A percentile compares a stretch with the other conserved stretches of the same genome.
These are phyloP conservation scores for Gallirallus australis DNA, from an alignment of 2,797 vertebrate genomes.

Conservation along the genomic window DNA sequence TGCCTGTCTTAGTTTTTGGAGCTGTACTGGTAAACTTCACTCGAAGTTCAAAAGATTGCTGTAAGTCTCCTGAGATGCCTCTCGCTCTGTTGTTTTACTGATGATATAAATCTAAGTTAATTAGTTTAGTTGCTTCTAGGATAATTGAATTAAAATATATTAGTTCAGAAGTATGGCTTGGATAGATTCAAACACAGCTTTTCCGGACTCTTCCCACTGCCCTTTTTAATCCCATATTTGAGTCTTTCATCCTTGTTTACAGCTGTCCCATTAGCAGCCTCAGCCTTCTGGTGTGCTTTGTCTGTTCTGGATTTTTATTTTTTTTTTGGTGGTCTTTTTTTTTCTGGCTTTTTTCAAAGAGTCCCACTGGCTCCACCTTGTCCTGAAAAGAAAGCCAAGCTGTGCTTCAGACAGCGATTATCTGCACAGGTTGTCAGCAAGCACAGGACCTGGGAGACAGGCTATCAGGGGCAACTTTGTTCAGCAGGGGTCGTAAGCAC, in stretches of 20 bases:
- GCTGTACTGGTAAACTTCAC: background rate
- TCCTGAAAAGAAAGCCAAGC: background rate
- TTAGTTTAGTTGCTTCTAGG: constrained; percentile 15
- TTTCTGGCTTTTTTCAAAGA: background rate
- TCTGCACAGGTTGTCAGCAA: background rate
- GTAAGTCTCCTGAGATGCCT: background rate
- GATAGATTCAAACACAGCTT: background rate
- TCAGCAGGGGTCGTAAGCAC: background rate
- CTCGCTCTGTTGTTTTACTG: background rate
- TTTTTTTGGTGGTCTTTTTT: background rate
- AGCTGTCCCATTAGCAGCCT: background rate
- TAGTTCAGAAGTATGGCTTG: background rate
- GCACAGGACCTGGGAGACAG: background rate
- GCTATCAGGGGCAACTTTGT: background rate
- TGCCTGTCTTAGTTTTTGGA: background rate
- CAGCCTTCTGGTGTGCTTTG: background rate
- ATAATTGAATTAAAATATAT: constrained; percentile 26
- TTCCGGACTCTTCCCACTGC: background rate
- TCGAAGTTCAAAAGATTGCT: background rate
- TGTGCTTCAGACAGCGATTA: background rate
- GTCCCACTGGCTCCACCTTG: background rate
- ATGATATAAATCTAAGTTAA: constrained; percentile 6
- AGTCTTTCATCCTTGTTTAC: constrained; percentile 31
- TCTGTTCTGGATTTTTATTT: background rate
- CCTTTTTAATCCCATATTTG: background rate